A percentile compares a stretch with the other conserved stretches of the same genome.
Evolutionary conservation across 2,113 vertebrate species (phyloP).

Genomic region (Hystrix cristata): DNA sequence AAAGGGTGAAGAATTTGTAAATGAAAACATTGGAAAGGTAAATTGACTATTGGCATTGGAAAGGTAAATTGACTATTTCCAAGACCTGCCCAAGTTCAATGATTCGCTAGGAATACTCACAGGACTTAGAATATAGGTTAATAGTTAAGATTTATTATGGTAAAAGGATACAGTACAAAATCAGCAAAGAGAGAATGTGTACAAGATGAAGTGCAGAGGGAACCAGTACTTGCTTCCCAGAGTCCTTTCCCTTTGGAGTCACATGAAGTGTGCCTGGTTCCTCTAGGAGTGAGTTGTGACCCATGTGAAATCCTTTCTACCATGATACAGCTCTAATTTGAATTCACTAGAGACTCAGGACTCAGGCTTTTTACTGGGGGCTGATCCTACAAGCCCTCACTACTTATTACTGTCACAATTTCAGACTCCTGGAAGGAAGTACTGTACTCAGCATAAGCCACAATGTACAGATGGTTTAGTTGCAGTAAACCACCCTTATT

Average conservation of each 20-base stretch:
- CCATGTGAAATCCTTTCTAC: fast-evolving
- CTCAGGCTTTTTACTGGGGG: not conserved
- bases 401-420: not conserved
- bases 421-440: not conserved
- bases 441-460: no score
- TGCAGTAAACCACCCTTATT: not conserved
- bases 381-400: not conserved
- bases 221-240: not conserved
- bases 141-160: not conserved
- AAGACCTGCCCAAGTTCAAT: not conserved
- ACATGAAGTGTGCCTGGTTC: not conserved
- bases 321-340: not conserved
- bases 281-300: not conserved
- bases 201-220: not conserved
- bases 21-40: not conserved
- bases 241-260: no score
- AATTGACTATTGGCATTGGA: not conserved
- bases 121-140: not conserved
- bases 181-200: not conserved
- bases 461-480: fast-evolving
- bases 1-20: not conserved
- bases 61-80: not conserved
- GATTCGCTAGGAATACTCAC: not conserved
- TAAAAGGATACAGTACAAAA: not conserved
- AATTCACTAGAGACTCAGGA: not conserved